phyloP scores from a whole-genome alignment of 2,888 invertebrate species.

The Aleiodes alternator region DNA sequence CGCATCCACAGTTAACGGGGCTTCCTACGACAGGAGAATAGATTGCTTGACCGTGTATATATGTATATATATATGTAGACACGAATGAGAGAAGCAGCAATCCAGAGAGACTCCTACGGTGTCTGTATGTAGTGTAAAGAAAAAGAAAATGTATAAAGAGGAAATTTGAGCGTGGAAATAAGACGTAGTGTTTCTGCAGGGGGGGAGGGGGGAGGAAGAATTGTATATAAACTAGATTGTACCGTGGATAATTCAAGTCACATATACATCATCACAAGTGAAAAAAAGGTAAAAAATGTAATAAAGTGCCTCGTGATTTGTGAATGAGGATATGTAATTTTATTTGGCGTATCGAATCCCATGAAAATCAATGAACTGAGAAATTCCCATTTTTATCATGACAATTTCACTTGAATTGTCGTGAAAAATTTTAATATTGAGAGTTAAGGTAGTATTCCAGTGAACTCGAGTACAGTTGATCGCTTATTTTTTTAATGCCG shows the following conservation, averaged over 20 bases:
- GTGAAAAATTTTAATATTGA: no score
- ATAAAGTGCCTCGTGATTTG: not conserved
- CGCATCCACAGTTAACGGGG: slow-evolving; percentile 57
- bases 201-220: not conserved
- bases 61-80: slow-evolving; percentile 2
- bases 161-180: slow-evolving; percentile 3
- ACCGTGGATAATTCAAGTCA: no score
- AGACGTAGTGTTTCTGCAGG: slow-evolving; percentile 1
- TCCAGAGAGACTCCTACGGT: slow-evolving; percentile 29
- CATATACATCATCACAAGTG: no score
- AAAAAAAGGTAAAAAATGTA: not conserved
- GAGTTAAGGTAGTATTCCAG: no score
- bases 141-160: slow-evolving; percentile 7
- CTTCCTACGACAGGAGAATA: slow-evolving; percentile 45
- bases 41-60: slow-evolving; percentile 37
- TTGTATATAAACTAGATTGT: no score
- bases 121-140: slow-evolving; percentile 18
- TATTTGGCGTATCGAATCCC: not conserved
- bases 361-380: not conserved
- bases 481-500: no score
- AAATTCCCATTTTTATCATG: not conserved
- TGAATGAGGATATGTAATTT: not conserved
- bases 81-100: not conserved
- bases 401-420: not conserved
- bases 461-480: no score